Base-by-base conservation (phyloP, 2,888 invertebrate genomes). In the Athalia rosae region DNA sequence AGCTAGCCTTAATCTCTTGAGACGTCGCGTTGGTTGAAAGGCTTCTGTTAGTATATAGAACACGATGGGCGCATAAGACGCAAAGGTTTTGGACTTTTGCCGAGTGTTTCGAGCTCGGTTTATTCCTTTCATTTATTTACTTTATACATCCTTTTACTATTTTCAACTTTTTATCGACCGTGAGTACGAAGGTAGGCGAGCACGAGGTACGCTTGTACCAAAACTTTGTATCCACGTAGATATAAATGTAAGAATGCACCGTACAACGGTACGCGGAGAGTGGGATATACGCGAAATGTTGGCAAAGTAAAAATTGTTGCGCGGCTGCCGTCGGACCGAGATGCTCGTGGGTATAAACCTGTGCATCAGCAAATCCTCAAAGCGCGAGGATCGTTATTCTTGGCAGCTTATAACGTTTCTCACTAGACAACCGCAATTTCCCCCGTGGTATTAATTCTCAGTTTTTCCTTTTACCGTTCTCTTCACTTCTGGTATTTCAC, bases 371-470 rank as follows among this genome's bases (percentile, higher is more conserved):
- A 74, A 74, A 74, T 74, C 74, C 74, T 74, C 74, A 74, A 74
- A 74, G 74, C 74, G 56, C 41, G 74, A 61, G 74, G 47, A 74
- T 50, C 74, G 74, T 74, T 74, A 74, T 74, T 74, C 74, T 74
- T 74, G 74, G 74, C 74, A 74, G 74, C 74, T 74, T 74, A 71
- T 74, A 59, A 48, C 61, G 74, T 74, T 74, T 62, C 62, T 8
- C 9, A 61, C 74, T 71, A 58, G 71, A 71, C 71, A 71, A 58
- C 56, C 61, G 74, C 74, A 15, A 74, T 74, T 74, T 74, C 74
- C 62, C 71, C 56, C 43, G 11, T 56, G 45, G 71, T 71, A 71
- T 71, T 71, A 56, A 71, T 58, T 71, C 71, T 13, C 43, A 11
- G 56, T 9, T 47, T 28, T 71, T 71, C 56, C 71, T 71, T 71